These are phyloP conservation scores for Horisme vitalbata DNA, from an alignment of 2,888 invertebrate species.

Conservation along the genomic window DNA sequence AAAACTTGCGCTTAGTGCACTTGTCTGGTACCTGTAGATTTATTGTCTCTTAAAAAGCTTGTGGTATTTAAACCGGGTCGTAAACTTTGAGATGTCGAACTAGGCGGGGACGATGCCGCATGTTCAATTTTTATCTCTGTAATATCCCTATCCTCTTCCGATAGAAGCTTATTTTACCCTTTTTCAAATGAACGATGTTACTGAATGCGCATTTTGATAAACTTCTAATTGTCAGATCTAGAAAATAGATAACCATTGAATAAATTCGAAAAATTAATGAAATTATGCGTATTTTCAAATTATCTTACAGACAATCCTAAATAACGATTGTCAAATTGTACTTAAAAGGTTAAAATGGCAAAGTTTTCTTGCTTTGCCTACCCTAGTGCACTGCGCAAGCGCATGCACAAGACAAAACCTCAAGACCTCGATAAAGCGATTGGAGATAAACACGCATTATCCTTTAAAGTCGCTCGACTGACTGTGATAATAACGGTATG, in stretches of 20 bases:
- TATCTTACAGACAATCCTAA: no score
- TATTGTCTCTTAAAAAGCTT: constrained; percentile 34
- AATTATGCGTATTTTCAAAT: no score
- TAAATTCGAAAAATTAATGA: no score
- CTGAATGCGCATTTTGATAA: no score
- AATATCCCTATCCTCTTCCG: no score
- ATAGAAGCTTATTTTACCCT: no score
- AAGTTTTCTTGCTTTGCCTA: no score
- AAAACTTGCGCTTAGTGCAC: constrained; percentile 46
- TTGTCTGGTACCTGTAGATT: constrained; percentile 44
- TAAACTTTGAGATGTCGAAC: constrained; percentile 20
- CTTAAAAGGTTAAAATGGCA: no score
- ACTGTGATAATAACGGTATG: constrained; percentile 56
- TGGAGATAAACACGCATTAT: constrained; percentile 55
- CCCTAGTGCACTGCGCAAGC: no score
- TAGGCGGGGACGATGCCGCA: constrained; percentile 30
- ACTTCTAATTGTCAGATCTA: background rate
- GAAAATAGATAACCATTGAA: no score
- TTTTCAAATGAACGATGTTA: no score
- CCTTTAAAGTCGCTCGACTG: constrained; percentile 42
- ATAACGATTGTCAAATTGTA: no score
- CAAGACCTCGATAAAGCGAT: constrained; percentile 48
- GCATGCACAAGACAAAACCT: constrained; percentile 39
- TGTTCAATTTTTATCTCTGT: constrained; percentile 1
- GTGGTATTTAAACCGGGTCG: constrained; percentile 27